Percentiles rank a stretch among this genome's conserved stretches.
phyloP scores from a whole-genome alignment of 2,888 invertebrate species.

The Acanthoscelides obtectus region DNA sequence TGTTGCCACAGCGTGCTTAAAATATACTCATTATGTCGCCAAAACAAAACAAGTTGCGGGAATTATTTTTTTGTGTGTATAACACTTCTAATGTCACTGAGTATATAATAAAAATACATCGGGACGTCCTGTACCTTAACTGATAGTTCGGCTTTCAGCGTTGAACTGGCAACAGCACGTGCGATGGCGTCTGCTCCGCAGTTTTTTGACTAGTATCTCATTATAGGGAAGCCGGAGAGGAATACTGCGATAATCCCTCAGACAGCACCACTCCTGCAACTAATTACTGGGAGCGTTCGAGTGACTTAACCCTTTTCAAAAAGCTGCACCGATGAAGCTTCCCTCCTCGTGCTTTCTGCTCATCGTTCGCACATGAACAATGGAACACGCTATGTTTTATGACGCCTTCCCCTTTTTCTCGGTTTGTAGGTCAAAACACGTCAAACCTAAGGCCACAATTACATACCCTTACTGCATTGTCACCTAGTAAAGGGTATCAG shows the following conservation, averaged over 20 bases:
- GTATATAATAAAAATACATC: no score
- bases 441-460: not conserved
- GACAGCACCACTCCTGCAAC: slow-evolving; percentile 37
- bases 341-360: slow-evolving; percentile 13
- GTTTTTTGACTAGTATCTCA: slow-evolving; percentile 41
- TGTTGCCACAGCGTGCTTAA: no score
- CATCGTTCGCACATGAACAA: slow-evolving; percentile 12
- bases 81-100: no score
- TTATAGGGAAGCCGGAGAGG: slow-evolving; percentile 42
- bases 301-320: slow-evolving; percentile 36
- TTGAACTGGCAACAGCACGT: not conserved
- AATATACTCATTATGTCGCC: no score
- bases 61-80: no score
- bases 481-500: not conserved
- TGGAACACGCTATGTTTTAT: slow-evolving; percentile 23
- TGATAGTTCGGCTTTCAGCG: no score
- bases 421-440: not conserved
- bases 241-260: slow-evolving; percentile 39
- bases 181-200: slow-evolving; percentile 35
- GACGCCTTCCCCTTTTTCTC: slow-evolving; percentile 16
- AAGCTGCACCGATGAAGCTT: slow-evolving; percentile 17
- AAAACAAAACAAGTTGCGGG: no score
- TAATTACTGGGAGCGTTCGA: slow-evolving; percentile 38
- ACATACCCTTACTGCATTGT: not conserved
- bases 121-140: no score